Conservation (phyloP, 1,140 invertebrate genomes). For the Riptortus pedestris region DNA sequence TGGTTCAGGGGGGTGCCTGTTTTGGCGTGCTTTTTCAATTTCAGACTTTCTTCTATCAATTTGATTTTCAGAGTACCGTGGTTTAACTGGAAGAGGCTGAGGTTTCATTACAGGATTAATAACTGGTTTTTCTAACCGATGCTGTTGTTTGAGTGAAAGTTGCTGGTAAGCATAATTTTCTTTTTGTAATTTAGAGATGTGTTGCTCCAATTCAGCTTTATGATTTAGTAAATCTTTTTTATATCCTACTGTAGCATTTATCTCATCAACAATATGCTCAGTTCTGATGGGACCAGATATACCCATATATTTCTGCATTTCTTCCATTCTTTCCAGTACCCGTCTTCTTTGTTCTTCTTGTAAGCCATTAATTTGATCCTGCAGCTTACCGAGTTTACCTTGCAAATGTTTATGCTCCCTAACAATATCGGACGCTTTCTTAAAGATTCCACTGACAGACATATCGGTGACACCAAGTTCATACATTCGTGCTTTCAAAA, state of each 20-base stretch:
- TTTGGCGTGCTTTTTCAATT: background rate
- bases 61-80: background rate
- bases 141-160: too few species aligned
- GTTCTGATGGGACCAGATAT: conserved; percentile 25
- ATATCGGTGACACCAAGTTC: conserved; percentile 78
- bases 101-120: background rate
- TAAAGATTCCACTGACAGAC: conserved; percentile 69
- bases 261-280: conserved; percentile 73
- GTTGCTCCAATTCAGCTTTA: conserved; percentile 44
- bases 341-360: conserved; percentile 30
- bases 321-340: conserved; percentile 25
- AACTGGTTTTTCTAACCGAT: background rate
- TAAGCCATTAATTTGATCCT: conserved; percentile 11
- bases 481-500: conserved; percentile 78
- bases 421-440: conserved; percentile 85
- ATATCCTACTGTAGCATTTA: conserved; percentile 65
- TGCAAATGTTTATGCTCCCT: conserved; percentile 80
- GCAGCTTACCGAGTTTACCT: conserved; percentile 20
- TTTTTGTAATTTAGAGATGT: too few species aligned
- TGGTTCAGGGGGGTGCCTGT: too few species aligned
- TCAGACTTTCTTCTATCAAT: background rate
- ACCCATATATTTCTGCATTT: conserved; percentile 20
- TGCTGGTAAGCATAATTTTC: too few species aligned
- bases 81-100: too few species aligned
- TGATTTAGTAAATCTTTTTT: conserved; percentile 69